A percentile compares a stretch with the other conserved stretches of the same genome.
Conservation (phyloP, 2,888 invertebrate genomes). For the Fissipunctia ypsillon region DNA sequence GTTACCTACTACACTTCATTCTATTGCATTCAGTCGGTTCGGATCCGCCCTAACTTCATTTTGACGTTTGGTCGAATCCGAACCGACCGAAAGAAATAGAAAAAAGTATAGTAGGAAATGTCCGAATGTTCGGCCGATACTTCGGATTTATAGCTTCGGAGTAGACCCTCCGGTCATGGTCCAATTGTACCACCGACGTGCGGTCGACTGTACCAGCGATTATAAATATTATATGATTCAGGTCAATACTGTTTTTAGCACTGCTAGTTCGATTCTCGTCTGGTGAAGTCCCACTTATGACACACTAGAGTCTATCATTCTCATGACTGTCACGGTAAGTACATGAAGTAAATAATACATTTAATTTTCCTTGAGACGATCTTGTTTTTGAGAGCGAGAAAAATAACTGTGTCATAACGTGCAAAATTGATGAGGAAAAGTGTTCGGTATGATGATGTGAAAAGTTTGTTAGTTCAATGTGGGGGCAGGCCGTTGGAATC, state of each 20-base stretch:
- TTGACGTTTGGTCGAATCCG: too few relatives aligned
- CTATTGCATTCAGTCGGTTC: too few relatives aligned
- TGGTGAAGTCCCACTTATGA: constrained; percentile 47
- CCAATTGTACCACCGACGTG: background rate
- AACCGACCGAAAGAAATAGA: too few relatives aligned
- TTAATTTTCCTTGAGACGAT: constrained; percentile 44
- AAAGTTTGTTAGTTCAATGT: background rate
- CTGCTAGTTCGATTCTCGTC: constrained; percentile 41
- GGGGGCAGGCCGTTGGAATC: background rate
- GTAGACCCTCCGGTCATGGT: too few relatives aligned
- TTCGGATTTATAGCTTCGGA: too few relatives aligned
- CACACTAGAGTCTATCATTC: constrained; percentile 9
- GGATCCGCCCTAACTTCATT: too few relatives aligned
- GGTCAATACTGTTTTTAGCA: constrained; percentile 35
- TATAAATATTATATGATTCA: background rate
- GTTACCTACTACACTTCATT: too few relatives aligned
- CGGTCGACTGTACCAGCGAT: background rate
- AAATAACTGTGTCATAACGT: constrained; percentile 27
- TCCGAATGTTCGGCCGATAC: too few relatives aligned
- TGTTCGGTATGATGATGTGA: background rate
- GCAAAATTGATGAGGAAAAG: constrained; percentile 55
- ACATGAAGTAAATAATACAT: constrained; percentile 42
- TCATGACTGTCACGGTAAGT: constrained; percentile 6
- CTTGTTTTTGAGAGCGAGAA: constrained; percentile 44
- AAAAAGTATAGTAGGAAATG: too few relatives aligned